Conservation (phyloP, 1,140 invertebrate species). For the Drosophila sp. region DNA sequence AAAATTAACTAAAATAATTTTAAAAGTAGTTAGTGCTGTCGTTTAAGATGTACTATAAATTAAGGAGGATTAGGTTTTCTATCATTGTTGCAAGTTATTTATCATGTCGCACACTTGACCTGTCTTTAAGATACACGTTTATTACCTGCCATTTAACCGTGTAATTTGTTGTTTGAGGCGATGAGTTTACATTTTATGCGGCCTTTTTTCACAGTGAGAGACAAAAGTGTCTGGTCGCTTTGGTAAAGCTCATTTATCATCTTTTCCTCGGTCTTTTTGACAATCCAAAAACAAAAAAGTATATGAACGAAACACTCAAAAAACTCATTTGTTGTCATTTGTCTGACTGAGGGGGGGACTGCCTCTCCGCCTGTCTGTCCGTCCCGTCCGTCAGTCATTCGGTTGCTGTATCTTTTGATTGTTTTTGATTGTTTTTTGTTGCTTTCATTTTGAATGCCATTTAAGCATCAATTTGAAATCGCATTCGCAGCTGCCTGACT, state of each 20-base stretch:
- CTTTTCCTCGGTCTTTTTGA: slow-evolving; percentile 11
- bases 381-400: background rate
- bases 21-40: background rate
- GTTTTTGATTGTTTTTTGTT: slow-evolving; percentile 47
- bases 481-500: slow-evolving; percentile 68
- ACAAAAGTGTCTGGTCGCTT: slow-evolving; percentile 13
- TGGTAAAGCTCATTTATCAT: slow-evolving; percentile 19
- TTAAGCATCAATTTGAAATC: slow-evolving; percentile 72
- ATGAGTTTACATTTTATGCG: slow-evolving; percentile 18
- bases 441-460: slow-evolving; percentile 65
- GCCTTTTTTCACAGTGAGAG: slow-evolving; percentile 8
- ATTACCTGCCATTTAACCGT: slow-evolving; percentile 18
- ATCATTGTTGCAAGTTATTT: background rate
- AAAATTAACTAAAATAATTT: slow-evolving; percentile 1
- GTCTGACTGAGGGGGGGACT: slow-evolving; percentile 38
- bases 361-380: background rate
- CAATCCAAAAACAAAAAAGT: slow-evolving; percentile 43
- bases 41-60: background rate
- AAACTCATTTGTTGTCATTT: slow-evolving; percentile 77
- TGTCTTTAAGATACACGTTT: background rate
- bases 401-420: slow-evolving; percentile 27
- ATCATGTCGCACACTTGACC: slow-evolving; percentile 4
- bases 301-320: slow-evolving; percentile 58
- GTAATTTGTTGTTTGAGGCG: slow-evolving; percentile 15
- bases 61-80: too few species aligned